Base-by-base conservation (phyloP, 1,140 invertebrate species). In the Agrypnia vestita region DNA sequence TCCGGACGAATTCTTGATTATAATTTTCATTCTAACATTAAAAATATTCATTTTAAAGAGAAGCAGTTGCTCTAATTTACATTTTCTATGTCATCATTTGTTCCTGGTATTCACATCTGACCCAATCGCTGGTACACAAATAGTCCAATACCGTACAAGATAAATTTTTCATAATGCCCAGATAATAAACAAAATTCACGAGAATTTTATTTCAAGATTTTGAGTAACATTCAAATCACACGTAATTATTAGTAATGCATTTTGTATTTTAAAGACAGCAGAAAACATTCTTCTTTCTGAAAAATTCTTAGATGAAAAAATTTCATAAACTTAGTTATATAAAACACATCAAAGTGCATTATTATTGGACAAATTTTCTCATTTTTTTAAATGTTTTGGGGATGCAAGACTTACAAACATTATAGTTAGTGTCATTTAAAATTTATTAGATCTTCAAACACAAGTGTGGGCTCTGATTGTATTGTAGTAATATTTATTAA, bases 1-100 rank as follows among this genome's bases (percentile, higher is more conserved):
- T 83, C 79, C 82, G 82, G 82, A 83, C 82, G 82, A 83, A 80
- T 83, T 83, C 77, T 76, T 83, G 82, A 83, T 83, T 83, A 83
- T 62, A 35, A 83, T 76, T 83, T 47, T 80, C 78, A 55, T 73
- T 80, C 82, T 83, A 83, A 83, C 72, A 83, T 83, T 83, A 83
- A 76, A 79, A 78, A 79, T 79, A 79, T 78, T 83, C 76, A 81
- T 79, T 83, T 80, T 80, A 78, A 71, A 83, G 61, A 79, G 79
- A 82, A 82, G 81, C 81, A 72, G 53, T 56, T 76, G 59, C 75
- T 59, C 80, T 82, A 82, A 80, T 67, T 59, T 76, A 82, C 17
- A 73, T 35, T 55, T 76, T 64, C 43, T 35, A 35, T 35, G 25
- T 35, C 25, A 3, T 6, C 25, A 35, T 35, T 35, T 35, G 25